Conservation (phyloP, 23 tunicate species). For the Styela plicata region DNA sequence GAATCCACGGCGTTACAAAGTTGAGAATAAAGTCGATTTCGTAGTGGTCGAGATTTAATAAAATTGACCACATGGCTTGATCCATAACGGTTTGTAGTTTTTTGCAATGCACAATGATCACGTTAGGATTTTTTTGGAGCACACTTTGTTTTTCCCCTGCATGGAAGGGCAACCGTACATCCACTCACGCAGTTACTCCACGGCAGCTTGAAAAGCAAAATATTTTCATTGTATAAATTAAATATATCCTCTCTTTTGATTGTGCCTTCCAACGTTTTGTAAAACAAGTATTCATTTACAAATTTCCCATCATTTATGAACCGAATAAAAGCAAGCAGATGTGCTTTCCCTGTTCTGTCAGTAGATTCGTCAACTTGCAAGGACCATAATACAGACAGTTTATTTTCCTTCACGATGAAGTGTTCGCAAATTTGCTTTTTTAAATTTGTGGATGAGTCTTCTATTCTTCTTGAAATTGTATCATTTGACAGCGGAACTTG, state of each 20-base stretch:
- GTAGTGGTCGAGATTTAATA: conserved; percentile 44
- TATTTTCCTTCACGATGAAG: conserved; percentile 47
- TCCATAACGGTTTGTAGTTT: conserved; percentile 20
- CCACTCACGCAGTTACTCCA: conserved; percentile 36
- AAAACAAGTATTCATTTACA: conserved; percentile 55
- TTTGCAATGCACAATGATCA: conserved; percentile 39
- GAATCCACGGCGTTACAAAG: conserved; percentile 38
- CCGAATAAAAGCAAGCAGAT: conserved; percentile 61
- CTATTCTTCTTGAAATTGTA: conserved; percentile 40
- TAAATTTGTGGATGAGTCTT: conserved; percentile 49
- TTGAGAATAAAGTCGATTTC: conserved; percentile 29
- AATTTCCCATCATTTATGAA: conserved; percentile 51
- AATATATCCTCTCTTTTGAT: conserved; percentile 62
- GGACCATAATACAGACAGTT: conserved; percentile 45
- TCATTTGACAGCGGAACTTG: conserved; percentile 26
- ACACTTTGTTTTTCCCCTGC: conserved; percentile 42
- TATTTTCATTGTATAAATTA: conserved; percentile 28
- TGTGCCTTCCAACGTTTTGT: conserved; percentile 49
- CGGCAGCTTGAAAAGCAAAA: conserved; percentile 42
- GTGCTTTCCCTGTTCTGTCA: conserved; percentile 59
- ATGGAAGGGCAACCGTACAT: conserved; percentile 37
- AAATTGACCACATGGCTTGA: conserved; percentile 55
- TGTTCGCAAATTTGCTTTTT: conserved; percentile 59
- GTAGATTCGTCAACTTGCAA: conserved; percentile 62
- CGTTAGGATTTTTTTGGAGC: conserved; percentile 39